Conservation (phyloP, 2,888 invertebrate genomes). For the Acanthococcus lagerstroemiae region DNA sequence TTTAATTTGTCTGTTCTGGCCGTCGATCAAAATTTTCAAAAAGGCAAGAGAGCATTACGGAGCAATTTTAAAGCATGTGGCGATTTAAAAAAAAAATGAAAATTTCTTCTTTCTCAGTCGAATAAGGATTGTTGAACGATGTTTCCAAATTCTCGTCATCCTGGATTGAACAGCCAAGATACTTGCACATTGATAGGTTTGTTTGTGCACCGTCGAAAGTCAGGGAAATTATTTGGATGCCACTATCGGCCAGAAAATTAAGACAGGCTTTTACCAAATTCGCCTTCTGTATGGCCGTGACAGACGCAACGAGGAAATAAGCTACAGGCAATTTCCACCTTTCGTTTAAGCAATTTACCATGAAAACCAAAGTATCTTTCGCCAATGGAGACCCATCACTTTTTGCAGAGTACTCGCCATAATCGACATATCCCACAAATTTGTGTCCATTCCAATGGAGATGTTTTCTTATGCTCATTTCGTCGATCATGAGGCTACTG, state of each 20-base stretch:
- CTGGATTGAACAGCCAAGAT: background rate
- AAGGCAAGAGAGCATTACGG: background rate
- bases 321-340: constrained; percentile 32
- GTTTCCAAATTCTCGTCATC: background rate
- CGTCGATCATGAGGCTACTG: constrained; percentile 6
- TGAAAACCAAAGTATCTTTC: constrained; percentile 10
- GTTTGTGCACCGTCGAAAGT: constrained; percentile 30
- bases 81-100: background rate
- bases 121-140: background rate
- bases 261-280: constrained; percentile 18
- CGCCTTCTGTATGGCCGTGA: background rate
- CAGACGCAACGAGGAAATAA: constrained; percentile 19
- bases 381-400: too few species aligned
- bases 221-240: constrained; percentile 12
- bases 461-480: constrained; percentile 13
- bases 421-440: constrained; percentile 18
- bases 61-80: background rate
- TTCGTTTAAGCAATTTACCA: constrained; percentile 28
- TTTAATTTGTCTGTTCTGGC: background rate
- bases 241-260: constrained; percentile 13
- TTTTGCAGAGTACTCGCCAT: background rate
- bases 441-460: constrained; percentile 18
- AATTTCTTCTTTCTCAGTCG: background rate
- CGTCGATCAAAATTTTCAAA: background rate
- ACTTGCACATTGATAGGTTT: constrained; percentile 4